These are phyloP conservation scores for Cephalopholis sonnerati DNA, from an alignment of 2,113 vertebrate species.

Conservation along the genomic window DNA sequence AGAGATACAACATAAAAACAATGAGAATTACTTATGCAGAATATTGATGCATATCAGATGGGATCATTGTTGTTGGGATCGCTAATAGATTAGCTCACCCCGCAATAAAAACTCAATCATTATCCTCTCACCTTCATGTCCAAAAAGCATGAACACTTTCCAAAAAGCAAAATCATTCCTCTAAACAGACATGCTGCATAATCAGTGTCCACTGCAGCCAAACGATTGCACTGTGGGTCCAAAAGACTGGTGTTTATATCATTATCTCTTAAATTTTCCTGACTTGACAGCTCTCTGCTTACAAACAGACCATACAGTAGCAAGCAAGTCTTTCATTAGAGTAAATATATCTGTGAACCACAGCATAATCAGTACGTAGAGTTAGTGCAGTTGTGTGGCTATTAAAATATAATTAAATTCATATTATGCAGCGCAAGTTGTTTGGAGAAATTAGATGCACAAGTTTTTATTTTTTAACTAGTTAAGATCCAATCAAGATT, in stretches of 20 bases:
- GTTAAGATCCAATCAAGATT: not conserved
- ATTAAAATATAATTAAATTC: too few relatives aligned
- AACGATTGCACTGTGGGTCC: constrained; percentile 13
- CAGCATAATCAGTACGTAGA: constrained; percentile 28
- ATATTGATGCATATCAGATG: not conserved
- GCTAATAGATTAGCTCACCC: too few relatives aligned
- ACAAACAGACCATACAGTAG: constrained; percentile 43
- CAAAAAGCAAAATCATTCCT: not conserved
- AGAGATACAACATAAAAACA: not conserved
- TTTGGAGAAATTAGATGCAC: not conserved
- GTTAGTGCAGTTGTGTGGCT: not conserved
- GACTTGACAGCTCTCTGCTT: constrained; percentile 24
- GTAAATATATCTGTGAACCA: constrained; percentile 36
- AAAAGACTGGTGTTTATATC: constrained; percentile 23
- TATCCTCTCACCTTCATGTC: not conserved
- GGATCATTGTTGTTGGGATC: not conserved
- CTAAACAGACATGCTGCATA: constrained; percentile 1
- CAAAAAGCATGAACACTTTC: not conserved
- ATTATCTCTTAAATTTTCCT: constrained; percentile 33
- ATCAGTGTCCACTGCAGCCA: constrained; percentile 20
- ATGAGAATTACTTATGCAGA: not conserved
- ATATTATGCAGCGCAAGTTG: constrained; percentile 1
- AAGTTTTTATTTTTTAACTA: not conserved
- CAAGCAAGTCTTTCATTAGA: constrained; percentile 36
- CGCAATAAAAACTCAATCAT: not conserved